phyloP scores from a whole-genome alignment of 2,113 vertebrate genomes.

The Pipa parva region DNA sequence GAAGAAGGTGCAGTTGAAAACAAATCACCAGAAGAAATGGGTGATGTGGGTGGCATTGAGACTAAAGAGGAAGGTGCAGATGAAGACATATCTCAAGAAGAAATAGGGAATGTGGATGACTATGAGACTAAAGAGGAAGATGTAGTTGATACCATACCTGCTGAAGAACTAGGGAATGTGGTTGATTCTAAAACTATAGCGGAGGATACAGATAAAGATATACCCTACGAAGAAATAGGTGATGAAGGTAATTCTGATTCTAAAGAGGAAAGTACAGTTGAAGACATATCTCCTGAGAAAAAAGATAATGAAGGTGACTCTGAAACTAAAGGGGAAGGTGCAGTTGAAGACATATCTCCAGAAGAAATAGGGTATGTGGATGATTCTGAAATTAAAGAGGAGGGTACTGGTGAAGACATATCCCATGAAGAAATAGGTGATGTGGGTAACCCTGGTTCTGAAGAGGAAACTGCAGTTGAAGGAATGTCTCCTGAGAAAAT shows the following conservation, averaged over 20 bases:
- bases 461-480: not conserved
- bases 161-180: not conserved
- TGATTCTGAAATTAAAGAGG: not conserved
- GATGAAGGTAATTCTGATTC: not conserved
- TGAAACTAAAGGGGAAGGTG: not conserved
- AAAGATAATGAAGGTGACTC: not conserved
- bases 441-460: not conserved
- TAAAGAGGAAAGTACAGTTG: slow-evolving; percentile 4
- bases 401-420: not conserved
- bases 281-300: not conserved
- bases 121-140: slow-evolving; percentile 16
- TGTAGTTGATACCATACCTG: slow-evolving; percentile 32
- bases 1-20: not conserved
- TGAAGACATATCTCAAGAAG: not conserved
- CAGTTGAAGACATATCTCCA: not conserved
- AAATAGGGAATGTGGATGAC: not conserved
- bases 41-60: not conserved
- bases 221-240: not conserved
- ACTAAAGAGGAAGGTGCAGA: not conserved
- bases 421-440: not conserved
- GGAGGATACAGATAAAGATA: not conserved
- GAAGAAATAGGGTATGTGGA: not conserved
- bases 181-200: not conserved
- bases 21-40: not conserved
- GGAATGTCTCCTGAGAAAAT: too few species aligned